Evolutionary conservation across 2,888 invertebrate species (phyloP), one percentile per base, ranked within the genome.

Genomic region (Marasmarcha lunaedactyla): DNA sequence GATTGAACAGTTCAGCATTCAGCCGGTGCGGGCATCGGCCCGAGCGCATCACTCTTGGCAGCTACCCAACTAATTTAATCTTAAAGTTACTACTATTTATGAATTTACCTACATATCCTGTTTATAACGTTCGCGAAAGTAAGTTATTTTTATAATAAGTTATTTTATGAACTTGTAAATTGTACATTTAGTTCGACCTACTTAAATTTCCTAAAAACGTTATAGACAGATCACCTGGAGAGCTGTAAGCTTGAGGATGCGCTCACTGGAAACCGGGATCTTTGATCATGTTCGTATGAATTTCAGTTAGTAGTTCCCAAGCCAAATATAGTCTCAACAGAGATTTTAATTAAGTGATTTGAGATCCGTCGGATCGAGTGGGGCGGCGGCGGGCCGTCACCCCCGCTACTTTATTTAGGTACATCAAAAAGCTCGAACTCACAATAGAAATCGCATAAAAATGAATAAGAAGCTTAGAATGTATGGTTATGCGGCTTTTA

Each of bases 301-400:
- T 52, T 56, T 60, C 59, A 60, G 57, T 52, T 48, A 51, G 53
- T 53, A 49, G 53, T 46, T 49, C 50, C 62, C 55, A 51, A 62
- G 62, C 58, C 60, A 54, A 59, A 62, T 60, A 40, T 57, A 56
- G 59, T 66, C 64, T 71, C 66, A 44, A 49, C 51, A 52, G 72
- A 69, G 71, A 56, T 54, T 53, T 51, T 61, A 62, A 47, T 58
- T 61, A 69, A 71, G 70, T 63, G 60, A 59, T 65, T 63, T 53
- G 20, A 50, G 62, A 56, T 55, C 56, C 59, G 42, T 45, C 36
- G 47, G 57, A 57, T 54, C 57, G 57, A 44, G 52, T 49, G 62
- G 58, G 11, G 54, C 54, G 59, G 57, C 51, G 51, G 60, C 76
- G 74, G 74, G 38, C 76, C 77, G 70, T 52, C 51, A 54, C 57